Base-by-base conservation (phyloP, 2,113 vertebrate genomes). In the Zosterops japonicus region DNA sequence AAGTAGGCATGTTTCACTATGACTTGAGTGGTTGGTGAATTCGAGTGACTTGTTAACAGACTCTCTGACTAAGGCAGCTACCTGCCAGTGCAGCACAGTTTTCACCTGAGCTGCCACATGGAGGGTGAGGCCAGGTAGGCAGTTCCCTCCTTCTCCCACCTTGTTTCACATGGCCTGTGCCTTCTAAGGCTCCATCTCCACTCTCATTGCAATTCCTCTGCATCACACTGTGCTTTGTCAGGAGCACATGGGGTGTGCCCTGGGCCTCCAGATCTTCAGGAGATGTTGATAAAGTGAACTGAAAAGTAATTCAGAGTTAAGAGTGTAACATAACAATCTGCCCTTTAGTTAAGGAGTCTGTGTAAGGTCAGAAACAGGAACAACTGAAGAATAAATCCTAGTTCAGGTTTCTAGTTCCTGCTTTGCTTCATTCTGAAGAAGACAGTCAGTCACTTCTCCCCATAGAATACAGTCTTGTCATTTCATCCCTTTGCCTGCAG, bases 61-160 rank as follows among this genome's bases (percentile, higher is more conserved):
- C 55, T 87, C 3, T 1, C 27, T 42, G 20, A 11, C 3, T 36
- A 27, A 70, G 50, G 25, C n/a, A 69, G 46, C 59, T 2, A 2
- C 46, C 67, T 6, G 2, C 20, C 39, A 23, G 47, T n/a, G 13
- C 35, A 11, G 23, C 0, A 0, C n/a, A 13, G 31, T 2, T 0
- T 31, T 68, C 41, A 35, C n/a, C 27, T 19, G 22, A 52, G 57
- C 53, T 89, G 67, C 46, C 17, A 17, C 2, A 0, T 3, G 1
- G 61, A 57, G 29, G 16, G 7, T 22, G 28, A 50, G 41, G 63
- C 35, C 44, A 18, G 64, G 56, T 50, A 77, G 59, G 41, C 55
- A 55, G 42, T 44, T 91, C 14, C 14, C 22, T 87, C 63, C 52
- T 65, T 53, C 41, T 50, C 20, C 33, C 11, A 22, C 31, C 11